A percentile compares a stretch with the other conserved stretches of the same genome.
These are phyloP conservation scores for Melanostoma scalare DNA, from an alignment of 2,888 invertebrate species.

Conservation along the genomic window DNA sequence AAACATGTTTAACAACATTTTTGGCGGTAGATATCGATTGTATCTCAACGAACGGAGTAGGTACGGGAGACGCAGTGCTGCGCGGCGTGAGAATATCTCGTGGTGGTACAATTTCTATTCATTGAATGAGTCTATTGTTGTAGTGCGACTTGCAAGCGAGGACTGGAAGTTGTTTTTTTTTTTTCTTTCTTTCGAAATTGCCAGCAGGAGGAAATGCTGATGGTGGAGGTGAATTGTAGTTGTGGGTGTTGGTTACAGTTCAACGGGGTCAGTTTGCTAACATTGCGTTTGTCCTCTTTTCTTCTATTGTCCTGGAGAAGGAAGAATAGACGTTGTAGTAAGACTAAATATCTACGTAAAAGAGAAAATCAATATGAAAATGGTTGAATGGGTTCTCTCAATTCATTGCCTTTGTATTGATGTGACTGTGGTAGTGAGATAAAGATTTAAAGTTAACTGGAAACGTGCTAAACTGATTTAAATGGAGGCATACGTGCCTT, in stretches of 20 bases:
- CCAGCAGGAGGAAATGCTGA: slow-evolving; percentile 15
- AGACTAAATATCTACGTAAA: too few relatives aligned
- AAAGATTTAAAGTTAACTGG: too few relatives aligned
- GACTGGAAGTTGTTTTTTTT: slow-evolving; percentile 12
- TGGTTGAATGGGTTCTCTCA: too few relatives aligned
- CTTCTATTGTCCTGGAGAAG: neutral
- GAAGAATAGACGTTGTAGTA: too few relatives aligned
- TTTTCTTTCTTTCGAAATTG: too few relatives aligned
- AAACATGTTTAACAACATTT: slow-evolving; percentile 68
- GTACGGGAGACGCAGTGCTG: too few relatives aligned
- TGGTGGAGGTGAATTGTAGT: slow-evolving; percentile 7
- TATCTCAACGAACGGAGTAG: slow-evolving; percentile 41
- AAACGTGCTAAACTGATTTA: too few relatives aligned
- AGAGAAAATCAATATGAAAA: too few relatives aligned
- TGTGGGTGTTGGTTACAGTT: slow-evolving; percentile 28
- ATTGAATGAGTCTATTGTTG: slow-evolving; percentile 60
- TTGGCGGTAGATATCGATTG: slow-evolving; percentile 45
- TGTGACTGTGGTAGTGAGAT: too few relatives aligned
- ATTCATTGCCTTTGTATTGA: too few relatives aligned
- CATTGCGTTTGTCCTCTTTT: slow-evolving; percentile 4
- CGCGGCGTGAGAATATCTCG: slow-evolving; percentile 35
- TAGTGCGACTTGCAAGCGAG: neutral
- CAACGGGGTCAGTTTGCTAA: slow-evolving; percentile 29
- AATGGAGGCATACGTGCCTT: too few relatives aligned
- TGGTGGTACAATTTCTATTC: slow-evolving; percentile 59